Conservation (phyloP, 2,113 vertebrate species). For the Protobothrops flavoviridis region DNA sequence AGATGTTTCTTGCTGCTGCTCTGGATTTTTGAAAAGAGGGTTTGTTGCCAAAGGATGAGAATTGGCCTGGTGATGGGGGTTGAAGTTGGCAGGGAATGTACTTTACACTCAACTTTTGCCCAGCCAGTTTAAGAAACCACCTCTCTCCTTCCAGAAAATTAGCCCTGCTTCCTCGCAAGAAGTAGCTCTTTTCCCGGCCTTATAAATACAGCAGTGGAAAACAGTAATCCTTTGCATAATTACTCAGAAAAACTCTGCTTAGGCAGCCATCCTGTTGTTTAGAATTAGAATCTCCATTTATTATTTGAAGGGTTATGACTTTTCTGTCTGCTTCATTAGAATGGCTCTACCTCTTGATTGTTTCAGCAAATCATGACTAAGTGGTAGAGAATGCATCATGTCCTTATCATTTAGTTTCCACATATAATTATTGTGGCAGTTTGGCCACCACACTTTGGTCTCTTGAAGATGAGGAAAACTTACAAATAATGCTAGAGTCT, state of each 20-base stretch:
- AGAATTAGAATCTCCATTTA: background rate
- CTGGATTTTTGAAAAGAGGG: background rate
- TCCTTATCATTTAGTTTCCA: background rate
- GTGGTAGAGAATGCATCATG: background rate
- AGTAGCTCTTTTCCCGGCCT: background rate
- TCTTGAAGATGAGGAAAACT: background rate
- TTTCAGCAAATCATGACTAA: background rate
- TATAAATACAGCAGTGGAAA: background rate
- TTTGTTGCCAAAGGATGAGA: background rate
- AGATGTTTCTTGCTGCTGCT: conserved; percentile 14
- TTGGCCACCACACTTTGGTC: no score
- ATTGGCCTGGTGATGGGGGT: background rate
- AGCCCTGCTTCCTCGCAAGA: background rate
- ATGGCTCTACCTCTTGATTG: background rate
- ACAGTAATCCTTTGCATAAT: background rate
- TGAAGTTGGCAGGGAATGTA: background rate
- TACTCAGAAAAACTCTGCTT: background rate
- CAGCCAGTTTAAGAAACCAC: background rate
- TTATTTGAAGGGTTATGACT: background rate
- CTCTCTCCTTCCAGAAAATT: background rate
- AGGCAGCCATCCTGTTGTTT: background rate
- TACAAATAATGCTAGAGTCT: background rate
- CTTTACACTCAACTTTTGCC: background rate
- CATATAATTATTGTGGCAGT: background rate
- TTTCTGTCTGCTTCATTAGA: background rate